Percentiles rank a stretch among this genome's conserved stretches.
These are phyloP conservation scores for Zoanthus sociatus DNA, from an alignment of 92 coral and sea anemone species.

Conservation along the genomic window DNA sequence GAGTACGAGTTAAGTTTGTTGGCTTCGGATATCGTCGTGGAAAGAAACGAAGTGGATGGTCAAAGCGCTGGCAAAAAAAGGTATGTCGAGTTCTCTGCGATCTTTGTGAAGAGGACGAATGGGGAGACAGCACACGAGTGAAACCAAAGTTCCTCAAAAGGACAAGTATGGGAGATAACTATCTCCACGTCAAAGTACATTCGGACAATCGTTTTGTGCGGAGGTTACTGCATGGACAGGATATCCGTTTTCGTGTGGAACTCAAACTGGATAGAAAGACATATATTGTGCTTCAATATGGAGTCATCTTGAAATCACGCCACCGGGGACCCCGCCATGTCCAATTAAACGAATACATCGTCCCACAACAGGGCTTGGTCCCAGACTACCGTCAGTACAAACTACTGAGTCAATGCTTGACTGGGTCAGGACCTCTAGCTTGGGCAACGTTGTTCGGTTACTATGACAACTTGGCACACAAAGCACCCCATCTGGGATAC, in stretches of 20 bases:
- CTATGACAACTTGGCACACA: constrained; percentile 75
- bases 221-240: constrained; percentile 79
- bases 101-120: constrained; percentile 72
- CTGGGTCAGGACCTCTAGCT: constrained; percentile 93
- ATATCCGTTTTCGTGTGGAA: constrained; percentile 83
- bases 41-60: constrained; percentile 56
- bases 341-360: constrained; percentile 39
- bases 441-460: constrained; percentile 93
- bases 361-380: constrained; percentile 71
- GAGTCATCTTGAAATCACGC: constrained; percentile 71
- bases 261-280: constrained; percentile 54
- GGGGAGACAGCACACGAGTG: constrained; percentile 54
- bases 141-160: constrained; percentile 68
- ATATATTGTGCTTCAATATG: constrained; percentile 73
- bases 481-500: constrained; percentile 53
- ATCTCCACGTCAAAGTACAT: constrained; percentile 70
- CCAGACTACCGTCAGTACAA: constrained; percentile 86
- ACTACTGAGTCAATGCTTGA: constrained; percentile 74
- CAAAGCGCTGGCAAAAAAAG: constrained; percentile 83
- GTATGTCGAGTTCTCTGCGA: constrained; percentile 79
- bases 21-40: constrained; percentile 66
- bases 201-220: constrained; percentile 76
- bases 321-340: constrained; percentile 61
- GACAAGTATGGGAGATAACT: constrained; percentile 83
- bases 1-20: constrained; percentile 75